Base-by-base conservation (phyloP, 30 jellyfish, hydroid and myxozoan species). In the Mastigias papua region DNA sequence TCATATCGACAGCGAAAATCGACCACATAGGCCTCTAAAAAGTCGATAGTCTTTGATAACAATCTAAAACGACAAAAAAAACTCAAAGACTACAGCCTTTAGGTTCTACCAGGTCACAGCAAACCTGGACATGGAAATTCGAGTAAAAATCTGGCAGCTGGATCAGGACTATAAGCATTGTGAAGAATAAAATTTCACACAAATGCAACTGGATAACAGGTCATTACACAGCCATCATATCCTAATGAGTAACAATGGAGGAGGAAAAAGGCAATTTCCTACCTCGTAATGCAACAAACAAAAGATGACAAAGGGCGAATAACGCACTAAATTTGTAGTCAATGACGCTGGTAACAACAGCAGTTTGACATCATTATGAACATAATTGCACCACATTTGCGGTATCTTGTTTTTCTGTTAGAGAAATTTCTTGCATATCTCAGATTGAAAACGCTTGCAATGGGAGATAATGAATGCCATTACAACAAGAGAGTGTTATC, bases 201-300 rank as follows among this genome's bases (percentile, higher is more conserved):
- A 77, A 54, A 77, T 19, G 88, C 88, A 77, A 58, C 61, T 30
- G 28, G 27, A 26, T 34, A 29, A 19, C 32, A 30, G 69, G 75
- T 57, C 51, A 77, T 51, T 77, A 34, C 27, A 61, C 13, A 19
- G 83, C 34, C 34, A 50, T 50, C 16, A 57, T 21, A 62, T 22
- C 65, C 58, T 77, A 58, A 77, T 77, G 88, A 22, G 67, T 6
- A 60, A 48, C 50, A 28, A 57, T 17, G 86, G 19, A 64, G 58
- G 20, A 77, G 78, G 88, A 60, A 77, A 57, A 34, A 77, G 78
- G 77, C 66, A 57, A 77, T 77, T 77, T 77, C 88, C 88, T 77
- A 16, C 22, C 79, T 17, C 65, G 9, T 54, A 29, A 22, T 58
- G 78, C 33, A 33, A 33, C 76, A 57, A 57, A 77, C 78, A 77